Percentiles rank a stretch among this genome's conserved stretches.
These are phyloP conservation scores for Muschampia plurimacula DNA, from an alignment of 2,888 invertebrate genomes.

Conservation along the genomic window DNA sequence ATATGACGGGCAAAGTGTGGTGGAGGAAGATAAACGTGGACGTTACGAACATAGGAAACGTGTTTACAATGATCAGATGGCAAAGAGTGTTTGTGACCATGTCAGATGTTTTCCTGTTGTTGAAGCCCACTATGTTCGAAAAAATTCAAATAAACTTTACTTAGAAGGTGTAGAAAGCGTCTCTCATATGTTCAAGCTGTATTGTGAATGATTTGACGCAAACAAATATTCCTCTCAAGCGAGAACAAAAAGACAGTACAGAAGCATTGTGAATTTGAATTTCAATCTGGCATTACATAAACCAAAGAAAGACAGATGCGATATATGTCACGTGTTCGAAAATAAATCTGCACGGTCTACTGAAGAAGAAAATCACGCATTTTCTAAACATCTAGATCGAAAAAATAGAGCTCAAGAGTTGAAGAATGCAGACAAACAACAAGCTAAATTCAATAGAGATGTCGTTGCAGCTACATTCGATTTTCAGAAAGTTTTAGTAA, in stretches of 20 bases:
- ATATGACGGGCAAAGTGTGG: constrained; percentile 29
- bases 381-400: background rate
- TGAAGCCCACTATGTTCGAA: constrained; percentile 42
- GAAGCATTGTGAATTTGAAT: constrained; percentile 38
- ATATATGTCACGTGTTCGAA: background rate
- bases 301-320: constrained; percentile 41
- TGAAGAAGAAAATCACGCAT: background rate
- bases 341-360: background rate
- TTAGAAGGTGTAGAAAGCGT: constrained; percentile 40
- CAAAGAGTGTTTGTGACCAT: constrained; percentile 43
- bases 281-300: constrained; percentile 44
- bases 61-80: constrained; percentile 35
- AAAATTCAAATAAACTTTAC: constrained; percentile 42
- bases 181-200: constrained; percentile 37
- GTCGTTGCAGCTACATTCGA: constrained; percentile 41
- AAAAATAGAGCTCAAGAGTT: background rate
- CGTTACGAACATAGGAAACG: constrained; percentile 30
- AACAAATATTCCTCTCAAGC: constrained; percentile 13
- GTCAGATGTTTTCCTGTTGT: constrained; percentile 39
- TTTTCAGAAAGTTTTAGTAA: constrained; percentile 45
- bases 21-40: constrained; percentile 36
- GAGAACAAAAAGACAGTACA: constrained; percentile 25
- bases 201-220: constrained; percentile 38
- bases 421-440: background rate
- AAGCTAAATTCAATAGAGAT: background rate